Percentiles rank a stretch among this genome's conserved stretches.
Evolutionary conservation across 2,113 vertebrate genomes (phyloP).

Genomic region (Vulpes ferrilata): DNA sequence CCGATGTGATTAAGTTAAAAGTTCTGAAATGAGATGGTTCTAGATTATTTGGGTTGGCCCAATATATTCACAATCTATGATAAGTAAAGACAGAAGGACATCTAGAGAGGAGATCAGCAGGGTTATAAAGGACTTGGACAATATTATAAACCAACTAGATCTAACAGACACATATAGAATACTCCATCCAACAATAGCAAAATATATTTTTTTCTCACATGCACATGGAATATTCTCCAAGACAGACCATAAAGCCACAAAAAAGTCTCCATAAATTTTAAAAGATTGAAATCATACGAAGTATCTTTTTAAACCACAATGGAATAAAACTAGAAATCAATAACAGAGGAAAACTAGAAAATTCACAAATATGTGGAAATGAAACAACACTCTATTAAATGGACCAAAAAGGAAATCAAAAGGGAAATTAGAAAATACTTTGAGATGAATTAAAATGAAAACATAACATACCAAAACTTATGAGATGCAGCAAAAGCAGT

Average conservation of each 20-base stretch:
- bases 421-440: conserved; percentile 45
- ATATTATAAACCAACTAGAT: not conserved
- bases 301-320: not conserved
- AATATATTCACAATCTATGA: not conserved
- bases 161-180: not conserved
- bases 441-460: conserved; percentile 42
- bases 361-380: conserved; percentile 34
- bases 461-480: not conserved
- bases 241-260: not conserved
- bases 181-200: not conserved
- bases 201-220: not conserved
- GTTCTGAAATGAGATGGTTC: conserved; percentile 6
- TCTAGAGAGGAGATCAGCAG: not conserved
- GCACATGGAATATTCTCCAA: not conserved
- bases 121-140: not conserved
- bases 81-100: not conserved
- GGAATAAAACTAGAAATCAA: conserved; percentile 57
- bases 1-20: conserved; percentile 33
- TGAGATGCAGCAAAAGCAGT: not conserved
- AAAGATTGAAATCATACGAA: conserved; percentile 43
- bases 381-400: not conserved
- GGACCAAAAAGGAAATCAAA: not conserved
- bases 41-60: not conserved
- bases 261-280: conserved; percentile 40
- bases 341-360: conserved; percentile 18